Evolutionary conservation across 2,888 invertebrate species (phyloP).

Genomic region (Tortrix viridana): DNA sequence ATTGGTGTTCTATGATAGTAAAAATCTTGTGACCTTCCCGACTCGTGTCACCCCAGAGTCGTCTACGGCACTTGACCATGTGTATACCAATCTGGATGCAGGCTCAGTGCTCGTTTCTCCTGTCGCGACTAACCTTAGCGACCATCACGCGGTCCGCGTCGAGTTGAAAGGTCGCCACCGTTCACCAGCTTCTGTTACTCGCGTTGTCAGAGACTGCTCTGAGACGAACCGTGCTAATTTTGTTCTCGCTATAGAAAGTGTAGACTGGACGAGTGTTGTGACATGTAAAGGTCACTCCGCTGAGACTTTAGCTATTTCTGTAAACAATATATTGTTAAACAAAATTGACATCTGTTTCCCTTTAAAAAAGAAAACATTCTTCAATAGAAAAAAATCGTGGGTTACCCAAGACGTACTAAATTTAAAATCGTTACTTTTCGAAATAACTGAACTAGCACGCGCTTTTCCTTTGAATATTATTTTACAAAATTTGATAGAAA

Average conservation of each 20-base stretch:
- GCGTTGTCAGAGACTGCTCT: background rate
- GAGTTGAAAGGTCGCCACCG: background rate
- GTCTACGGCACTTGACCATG: constrained; percentile 4
- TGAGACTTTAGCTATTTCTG: too few relatives aligned
- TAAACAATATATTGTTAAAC: too few relatives aligned
- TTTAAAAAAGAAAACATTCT: too few relatives aligned
- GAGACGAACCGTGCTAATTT: background rate
- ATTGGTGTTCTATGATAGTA: background rate
- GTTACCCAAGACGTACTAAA: too few relatives aligned
- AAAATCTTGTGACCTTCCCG: background rate
- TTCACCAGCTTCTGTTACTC: background rate
- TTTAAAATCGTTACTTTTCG: too few relatives aligned
- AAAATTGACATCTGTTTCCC: too few relatives aligned
- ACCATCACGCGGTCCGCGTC: constrained; percentile 4
- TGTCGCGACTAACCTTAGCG: background rate
- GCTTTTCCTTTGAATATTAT: too few relatives aligned
- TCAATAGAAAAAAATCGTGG: too few relatives aligned
- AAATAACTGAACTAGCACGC: too few relatives aligned
- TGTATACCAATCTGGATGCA: background rate
- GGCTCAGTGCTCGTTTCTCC: background rate
- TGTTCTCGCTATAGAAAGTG: background rate
- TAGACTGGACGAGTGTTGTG: too few relatives aligned
- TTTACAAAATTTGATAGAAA: too few relatives aligned
- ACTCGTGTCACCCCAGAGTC: constrained; percentile 1
- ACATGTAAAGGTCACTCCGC: too few relatives aligned